Evolutionary conservation across 2,888 invertebrate species (phyloP), one percentile per base, ranked within the genome.

Genomic region (Anthophora plumipes): DNA sequence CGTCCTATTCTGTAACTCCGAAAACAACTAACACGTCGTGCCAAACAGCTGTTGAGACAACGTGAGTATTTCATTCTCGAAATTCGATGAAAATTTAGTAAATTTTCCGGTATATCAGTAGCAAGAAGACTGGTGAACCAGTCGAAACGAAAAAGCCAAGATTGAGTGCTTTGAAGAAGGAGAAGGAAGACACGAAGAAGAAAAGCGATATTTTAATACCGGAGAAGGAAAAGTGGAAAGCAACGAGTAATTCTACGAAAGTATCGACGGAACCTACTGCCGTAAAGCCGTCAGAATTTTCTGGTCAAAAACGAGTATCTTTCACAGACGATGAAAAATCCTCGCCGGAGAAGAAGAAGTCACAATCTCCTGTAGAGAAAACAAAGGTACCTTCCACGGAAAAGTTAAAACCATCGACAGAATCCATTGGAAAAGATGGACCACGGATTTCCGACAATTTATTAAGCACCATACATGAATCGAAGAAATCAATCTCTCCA

Each of bases 1-100:
- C 76, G 3, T 71, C 84, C 4, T 64, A 57, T 9, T 63, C 46
- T 11, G 31, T 77, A 7, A 31, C 31, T 6, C 52, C 74, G 25
- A 74, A 64, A 12, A 76, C 9, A 41, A 20, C 25, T n/a, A 8
- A 63, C 17, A 46, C 25, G 0, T 59, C 59, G 11, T 20, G 20
- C 9, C 72, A 74, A 31, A 82, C 64, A 0, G 3, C 12, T 8
- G 7, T 14, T 0, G 14, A 41, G 48, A 11, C 43, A 6, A 55
- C 20, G 82, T 82, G 68, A 66, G 80, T 8, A 4, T 3, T 20
- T 9, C 17, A 14, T 39, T 43, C 22, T 4, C 7, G 12, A 41
- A 43, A 22, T 12, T 20, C 2, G 43, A 17, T 25, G 1, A 43
- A 22, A 20, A 22, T 20, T 41, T 25, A n/a, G n/a, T n/a, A n/a